Conservation (phyloP, 2,113 vertebrate species). For the Odocoileus virginianus region DNA sequence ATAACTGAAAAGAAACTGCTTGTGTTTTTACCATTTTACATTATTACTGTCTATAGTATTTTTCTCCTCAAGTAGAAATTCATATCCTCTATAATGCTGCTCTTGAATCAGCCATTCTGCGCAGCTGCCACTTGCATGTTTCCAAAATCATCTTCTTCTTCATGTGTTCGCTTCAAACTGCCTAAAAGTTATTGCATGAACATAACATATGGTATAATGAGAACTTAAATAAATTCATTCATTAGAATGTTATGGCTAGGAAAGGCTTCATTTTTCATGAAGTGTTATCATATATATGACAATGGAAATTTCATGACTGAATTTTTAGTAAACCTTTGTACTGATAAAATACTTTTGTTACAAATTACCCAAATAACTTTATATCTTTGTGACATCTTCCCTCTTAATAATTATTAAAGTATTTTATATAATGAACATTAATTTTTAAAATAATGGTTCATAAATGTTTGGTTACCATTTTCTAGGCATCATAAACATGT, state of each 20-base stretch:
- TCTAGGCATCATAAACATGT: neutral
- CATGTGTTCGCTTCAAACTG: slow-evolving; percentile 92
- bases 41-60: slow-evolving; percentile 56
- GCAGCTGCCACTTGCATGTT: slow-evolving; percentile 92
- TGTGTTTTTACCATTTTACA: slow-evolving; percentile 66
- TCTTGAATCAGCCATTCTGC: slow-evolving; percentile 88
- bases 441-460: neutral
- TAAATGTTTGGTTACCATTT: neutral
- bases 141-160: slow-evolving; percentile 95
- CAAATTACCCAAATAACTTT: slow-evolving; percentile 79
- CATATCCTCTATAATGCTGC: neutral
- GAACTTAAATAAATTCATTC: neutral
- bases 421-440: neutral
- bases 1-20: slow-evolving; percentile 76
- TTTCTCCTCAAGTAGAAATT: slow-evolving; percentile 71
- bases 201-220: neutral
- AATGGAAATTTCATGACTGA: slow-evolving; percentile 37
- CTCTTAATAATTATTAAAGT: neutral
- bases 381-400: slow-evolving; percentile 27
- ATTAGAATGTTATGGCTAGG: neutral
- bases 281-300: neutral
- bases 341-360: slow-evolving; percentile 74
- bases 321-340: slow-evolving; percentile 78
- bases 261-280: neutral
- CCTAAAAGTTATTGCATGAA: slow-evolving; percentile 79